Percentiles rank a stretch among this genome's conserved stretches.
phyloP scores from a whole-genome alignment of 2,113 vertebrate species.

The Ctenodactylus gundi region DNA sequence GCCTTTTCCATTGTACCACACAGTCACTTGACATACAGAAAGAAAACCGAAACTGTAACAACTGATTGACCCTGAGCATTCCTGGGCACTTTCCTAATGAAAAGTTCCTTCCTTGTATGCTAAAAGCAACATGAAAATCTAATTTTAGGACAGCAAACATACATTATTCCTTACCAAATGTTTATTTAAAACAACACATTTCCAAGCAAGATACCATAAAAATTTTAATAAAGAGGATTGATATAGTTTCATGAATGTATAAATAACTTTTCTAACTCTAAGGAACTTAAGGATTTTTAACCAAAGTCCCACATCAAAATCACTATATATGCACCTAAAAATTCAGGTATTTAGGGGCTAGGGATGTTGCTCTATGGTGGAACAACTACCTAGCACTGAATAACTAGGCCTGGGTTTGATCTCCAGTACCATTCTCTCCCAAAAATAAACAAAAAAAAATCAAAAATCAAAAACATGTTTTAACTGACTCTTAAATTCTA shows the following conservation, averaged over 20 bases:
- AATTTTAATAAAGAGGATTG: conserved; percentile 20
- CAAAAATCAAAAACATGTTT: too few species aligned
- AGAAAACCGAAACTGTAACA: conserved; percentile 30
- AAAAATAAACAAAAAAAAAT: background rate
- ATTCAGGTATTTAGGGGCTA: background rate
- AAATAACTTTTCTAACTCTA: background rate
- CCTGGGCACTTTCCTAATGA: conserved; percentile 1
- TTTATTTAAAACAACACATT: background rate
- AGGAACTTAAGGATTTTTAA: conserved; percentile 12
- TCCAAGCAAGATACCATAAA: conserved; percentile 8
- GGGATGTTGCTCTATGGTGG: background rate
- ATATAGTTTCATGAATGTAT: background rate
- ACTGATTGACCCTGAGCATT: conserved; percentile 3
- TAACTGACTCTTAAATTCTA: conserved; percentile 32
- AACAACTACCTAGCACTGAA: background rate
- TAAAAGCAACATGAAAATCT: background rate
- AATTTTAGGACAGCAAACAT: conserved; percentile 4
- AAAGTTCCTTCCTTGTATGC: background rate
- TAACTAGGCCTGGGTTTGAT: background rate
- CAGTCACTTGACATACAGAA: background rate
- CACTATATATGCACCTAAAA: background rate
- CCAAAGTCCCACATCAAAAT: background rate
- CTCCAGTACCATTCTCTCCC: background rate
- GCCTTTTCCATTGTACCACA: background rate
- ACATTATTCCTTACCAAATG: background rate